Evolutionary conservation across 2,113 vertebrate species (phyloP).

Genomic region (Hippocampus abdominalis): DNA sequence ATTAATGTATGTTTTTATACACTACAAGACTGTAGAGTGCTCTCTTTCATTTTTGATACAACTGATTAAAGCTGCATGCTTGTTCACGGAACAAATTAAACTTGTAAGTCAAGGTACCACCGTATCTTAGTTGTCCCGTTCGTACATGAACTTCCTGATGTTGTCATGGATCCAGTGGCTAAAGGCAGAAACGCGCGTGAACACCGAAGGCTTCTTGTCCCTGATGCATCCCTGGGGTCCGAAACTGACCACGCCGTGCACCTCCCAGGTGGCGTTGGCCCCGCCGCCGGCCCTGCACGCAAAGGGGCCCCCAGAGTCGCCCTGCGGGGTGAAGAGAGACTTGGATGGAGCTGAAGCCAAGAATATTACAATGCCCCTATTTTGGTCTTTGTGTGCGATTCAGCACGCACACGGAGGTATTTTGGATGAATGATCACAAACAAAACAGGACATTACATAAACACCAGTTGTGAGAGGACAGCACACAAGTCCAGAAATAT

Average conservation of each 20-base stretch:
- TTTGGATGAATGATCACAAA: constrained; percentile 54
- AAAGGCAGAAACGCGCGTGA: constrained; percentile 71
- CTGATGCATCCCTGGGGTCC: constrained; percentile 60
- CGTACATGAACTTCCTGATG: constrained; percentile 63
- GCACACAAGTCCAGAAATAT: not conserved
- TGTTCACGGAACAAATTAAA: not conserved
- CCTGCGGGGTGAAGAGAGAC: constrained; percentile 29
- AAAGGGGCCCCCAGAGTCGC: constrained; percentile 67
- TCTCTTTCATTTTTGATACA: not conserved
- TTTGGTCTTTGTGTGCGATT: constrained; percentile 31
- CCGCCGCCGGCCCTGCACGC: constrained; percentile 34
- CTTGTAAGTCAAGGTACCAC: constrained; percentile 1
- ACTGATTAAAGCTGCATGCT: not conserved
- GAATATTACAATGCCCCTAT: constrained; percentile 8
- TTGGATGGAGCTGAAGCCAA: not conserved
- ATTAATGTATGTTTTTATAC: not conserved
- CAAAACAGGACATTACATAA: constrained; percentile 49
- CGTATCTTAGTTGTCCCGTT: constrained; percentile 25
- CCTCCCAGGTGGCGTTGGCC: constrained; percentile 51
- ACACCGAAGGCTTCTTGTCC: constrained; percentile 72
- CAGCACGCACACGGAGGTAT: constrained; percentile 7
- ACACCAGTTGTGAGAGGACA: not conserved
- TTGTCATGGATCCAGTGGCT: constrained; percentile 64
- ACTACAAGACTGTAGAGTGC: not conserved
- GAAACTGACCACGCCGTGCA: constrained; percentile 68